A percentile compares a stretch with the other conserved stretches of the same genome.
Conservation (phyloP, 53 echinoderm and acorn worm species). For the Echinarachnius parma region DNA sequence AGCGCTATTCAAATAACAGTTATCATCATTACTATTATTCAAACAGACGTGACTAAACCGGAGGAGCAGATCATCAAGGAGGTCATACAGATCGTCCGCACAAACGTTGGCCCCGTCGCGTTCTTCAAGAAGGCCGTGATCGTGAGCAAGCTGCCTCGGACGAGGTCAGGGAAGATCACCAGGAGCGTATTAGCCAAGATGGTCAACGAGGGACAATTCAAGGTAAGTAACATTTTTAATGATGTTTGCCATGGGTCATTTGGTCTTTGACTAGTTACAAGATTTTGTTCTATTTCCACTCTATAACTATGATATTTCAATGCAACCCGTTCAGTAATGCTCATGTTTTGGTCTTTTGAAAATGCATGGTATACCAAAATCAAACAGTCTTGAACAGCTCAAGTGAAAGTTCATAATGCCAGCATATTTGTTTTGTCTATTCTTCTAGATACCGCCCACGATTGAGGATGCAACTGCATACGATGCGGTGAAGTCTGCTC, state of each 20-base stretch:
- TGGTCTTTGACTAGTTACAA: background rate
- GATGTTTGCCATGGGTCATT: background rate
- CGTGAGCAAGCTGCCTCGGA: conserved; percentile 80
- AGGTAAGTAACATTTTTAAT: no score
- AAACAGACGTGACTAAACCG: conserved; percentile 62
- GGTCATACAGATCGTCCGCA: conserved; percentile 61
- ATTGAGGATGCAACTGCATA: conserved; percentile 83
- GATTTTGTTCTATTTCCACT: no score
- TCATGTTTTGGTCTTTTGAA: background rate
- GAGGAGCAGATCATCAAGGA: conserved; percentile 66
- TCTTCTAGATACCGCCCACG: conserved; percentile 76
- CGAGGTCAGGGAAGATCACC: conserved; percentile 91
- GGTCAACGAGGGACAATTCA: conserved; percentile 77
- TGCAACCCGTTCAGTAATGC: background rate
- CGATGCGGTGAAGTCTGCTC: conserved; percentile 60
- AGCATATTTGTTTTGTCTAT: background rate
- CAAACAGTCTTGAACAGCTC: no score
- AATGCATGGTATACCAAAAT: no score
- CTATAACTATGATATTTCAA: background rate
- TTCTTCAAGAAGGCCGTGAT: conserved; percentile 89
- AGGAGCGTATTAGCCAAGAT: conserved; percentile 73
- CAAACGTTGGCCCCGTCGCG: conserved; percentile 83
- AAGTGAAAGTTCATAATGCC: background rate
- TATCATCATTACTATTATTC: background rate
- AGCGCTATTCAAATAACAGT: no score